These are phyloP conservation scores for Ormyrus labotus DNA, from an alignment of 2,888 invertebrate species.

Conservation along the genomic window DNA sequence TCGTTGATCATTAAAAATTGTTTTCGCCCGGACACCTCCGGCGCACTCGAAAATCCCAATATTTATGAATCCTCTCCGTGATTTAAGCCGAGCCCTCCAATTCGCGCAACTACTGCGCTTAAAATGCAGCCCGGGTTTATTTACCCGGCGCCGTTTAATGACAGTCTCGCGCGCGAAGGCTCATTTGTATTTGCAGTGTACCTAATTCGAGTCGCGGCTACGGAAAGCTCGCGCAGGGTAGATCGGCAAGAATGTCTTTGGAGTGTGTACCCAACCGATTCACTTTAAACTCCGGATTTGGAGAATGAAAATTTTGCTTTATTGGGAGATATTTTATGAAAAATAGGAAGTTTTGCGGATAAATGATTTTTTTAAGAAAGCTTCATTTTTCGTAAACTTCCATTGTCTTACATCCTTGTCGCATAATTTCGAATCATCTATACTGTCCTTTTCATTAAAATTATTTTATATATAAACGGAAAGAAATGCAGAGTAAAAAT, in stretches of 20 bases:
- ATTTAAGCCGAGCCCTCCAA: neutral
- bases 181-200: constrained; percentile 40
- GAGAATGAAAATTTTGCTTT: no score
- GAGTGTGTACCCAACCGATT: constrained; percentile 7
- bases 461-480: no score
- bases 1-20: no score
- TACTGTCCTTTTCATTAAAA: no score
- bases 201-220: constrained; percentile 27
- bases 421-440: no score
- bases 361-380: no score
- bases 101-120: constrained; percentile 1
- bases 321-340: no score
- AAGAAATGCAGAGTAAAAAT: no score
- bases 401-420: no score
- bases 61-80: neutral
- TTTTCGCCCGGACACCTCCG: no score
- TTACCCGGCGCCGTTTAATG: constrained; percentile 37
- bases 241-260: neutral
- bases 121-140: constrained; percentile 10
- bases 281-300: constrained; percentile 11
- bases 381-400: no score
- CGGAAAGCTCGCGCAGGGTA: neutral
- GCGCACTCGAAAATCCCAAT: neutral
- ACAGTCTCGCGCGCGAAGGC: constrained; percentile 25
- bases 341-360: no score